These are phyloP conservation scores for Trachelus iudaicus DNA, from an alignment of 2,888 invertebrate species.

Conservation along the genomic window DNA sequence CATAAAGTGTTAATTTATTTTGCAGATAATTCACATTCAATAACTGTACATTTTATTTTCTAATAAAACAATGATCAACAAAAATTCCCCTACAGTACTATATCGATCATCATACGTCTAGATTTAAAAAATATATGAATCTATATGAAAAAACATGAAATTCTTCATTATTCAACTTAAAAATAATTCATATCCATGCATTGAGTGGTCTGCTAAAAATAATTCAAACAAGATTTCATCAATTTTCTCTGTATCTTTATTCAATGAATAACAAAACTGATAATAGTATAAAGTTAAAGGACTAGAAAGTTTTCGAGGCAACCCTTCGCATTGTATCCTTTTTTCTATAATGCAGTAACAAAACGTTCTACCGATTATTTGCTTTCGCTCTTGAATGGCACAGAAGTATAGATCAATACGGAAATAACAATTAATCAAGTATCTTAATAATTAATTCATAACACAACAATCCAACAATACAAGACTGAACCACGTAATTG, in stretches of 20 bases:
- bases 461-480: neutral
- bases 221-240: neutral
- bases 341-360: conserved; percentile 3
- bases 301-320: conserved; percentile 31
- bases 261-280: conserved; percentile 47
- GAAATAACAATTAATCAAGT: conserved; percentile 20
- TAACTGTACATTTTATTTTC: neutral
- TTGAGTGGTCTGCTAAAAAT: neutral
- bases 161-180: neutral
- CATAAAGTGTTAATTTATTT: neutral
- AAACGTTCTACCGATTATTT: conserved; percentile 1
- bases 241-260: conserved; percentile 38
- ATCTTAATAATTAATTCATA: neutral
- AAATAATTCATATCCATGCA: neutral
- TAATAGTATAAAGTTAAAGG: conserved; percentile 45
- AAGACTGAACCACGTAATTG: neutral
- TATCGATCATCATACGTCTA: neutral
- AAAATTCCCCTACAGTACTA: no score
- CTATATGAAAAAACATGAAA: neutral
- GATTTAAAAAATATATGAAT: neutral
- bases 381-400: neutral
- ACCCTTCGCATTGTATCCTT: conserved; percentile 17
- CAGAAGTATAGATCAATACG: conserved; percentile 34
- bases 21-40: neutral
- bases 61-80: neutral